phyloP scores from a whole-genome alignment of 2,888 invertebrate genomes.

The Mamestra brassicae region DNA sequence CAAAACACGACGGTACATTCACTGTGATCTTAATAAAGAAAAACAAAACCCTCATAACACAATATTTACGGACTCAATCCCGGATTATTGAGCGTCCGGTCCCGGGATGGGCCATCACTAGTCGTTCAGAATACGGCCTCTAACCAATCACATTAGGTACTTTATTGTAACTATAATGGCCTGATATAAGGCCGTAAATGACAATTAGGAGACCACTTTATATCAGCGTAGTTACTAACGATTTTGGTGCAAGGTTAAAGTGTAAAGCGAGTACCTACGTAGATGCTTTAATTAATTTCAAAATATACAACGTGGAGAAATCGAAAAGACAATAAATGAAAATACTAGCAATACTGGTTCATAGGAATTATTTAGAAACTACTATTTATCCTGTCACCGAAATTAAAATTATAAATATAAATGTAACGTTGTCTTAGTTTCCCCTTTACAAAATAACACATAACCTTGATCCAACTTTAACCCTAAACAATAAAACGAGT shows the following conservation, averaged over 20 bases:
- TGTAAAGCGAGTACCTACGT: constrained; percentile 19
- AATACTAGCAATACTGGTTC: no score
- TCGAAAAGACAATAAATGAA: no score
- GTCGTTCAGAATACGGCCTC: constrained; percentile 46
- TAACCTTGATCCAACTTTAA: no score
- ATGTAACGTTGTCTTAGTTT: no score
- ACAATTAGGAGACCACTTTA: constrained; percentile 65
- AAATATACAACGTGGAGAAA: no score
- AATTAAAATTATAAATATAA: no score
- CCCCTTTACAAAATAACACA: no score
- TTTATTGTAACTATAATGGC: constrained; percentile 65
- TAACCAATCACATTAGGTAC: constrained; percentile 66
- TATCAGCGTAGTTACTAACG: constrained; percentile 49
- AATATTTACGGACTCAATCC: constrained; percentile 45
- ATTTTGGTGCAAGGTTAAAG: constrained; percentile 34
- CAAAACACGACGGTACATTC: background rate
- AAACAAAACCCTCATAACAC: constrained; percentile 21
- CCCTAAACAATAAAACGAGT: no score
- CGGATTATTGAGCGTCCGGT: constrained; percentile 36
- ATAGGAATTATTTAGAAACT: no score
- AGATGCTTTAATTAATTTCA: no score
- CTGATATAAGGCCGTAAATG: constrained; percentile 62
- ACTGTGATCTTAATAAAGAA: constrained; percentile 14
- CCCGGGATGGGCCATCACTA: constrained; percentile 58
- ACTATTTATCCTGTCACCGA: no score